Conservation (phyloP, 2,888 invertebrate species). For the Noctuana brunneofusca region DNA sequence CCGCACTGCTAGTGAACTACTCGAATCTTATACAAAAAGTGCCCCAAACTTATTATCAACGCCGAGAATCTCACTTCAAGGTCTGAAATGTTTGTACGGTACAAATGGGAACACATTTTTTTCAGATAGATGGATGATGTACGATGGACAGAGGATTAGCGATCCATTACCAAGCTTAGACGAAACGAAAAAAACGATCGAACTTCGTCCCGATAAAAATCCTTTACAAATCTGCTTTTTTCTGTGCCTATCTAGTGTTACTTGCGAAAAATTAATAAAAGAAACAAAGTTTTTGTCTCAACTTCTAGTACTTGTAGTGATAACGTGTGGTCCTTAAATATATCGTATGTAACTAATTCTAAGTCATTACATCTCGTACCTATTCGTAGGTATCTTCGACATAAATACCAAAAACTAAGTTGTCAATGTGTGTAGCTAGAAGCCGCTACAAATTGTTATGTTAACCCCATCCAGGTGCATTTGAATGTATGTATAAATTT, state of each 20-base stretch:
- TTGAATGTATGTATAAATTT: constrained; percentile 9
- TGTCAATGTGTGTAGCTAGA: background rate
- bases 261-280: too few relatives aligned
- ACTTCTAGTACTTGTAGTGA: too few relatives aligned
- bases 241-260: too few relatives aligned
- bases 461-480: background rate
- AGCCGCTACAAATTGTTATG: background rate
- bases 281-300: too few relatives aligned
- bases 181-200: constrained; percentile 20
- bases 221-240: too few relatives aligned
- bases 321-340: too few relatives aligned
- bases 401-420: too few relatives aligned
- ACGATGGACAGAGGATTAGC: constrained; percentile 30
- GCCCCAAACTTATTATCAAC: background rate
- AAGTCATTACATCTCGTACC: too few relatives aligned
- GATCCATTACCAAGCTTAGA: constrained; percentile 31
- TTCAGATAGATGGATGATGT: constrained; percentile 25
- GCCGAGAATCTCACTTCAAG: background rate
- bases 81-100: constrained; percentile 5
- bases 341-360: too few relatives aligned
- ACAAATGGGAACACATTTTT: constrained; percentile 19
- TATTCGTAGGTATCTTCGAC: too few relatives aligned
- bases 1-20: background rate
- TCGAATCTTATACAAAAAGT: background rate
- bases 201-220: constrained; percentile 15